Evolutionary conservation across 1,140 invertebrate species (phyloP).

Genomic region (Aphaenogaster rudis): DNA sequence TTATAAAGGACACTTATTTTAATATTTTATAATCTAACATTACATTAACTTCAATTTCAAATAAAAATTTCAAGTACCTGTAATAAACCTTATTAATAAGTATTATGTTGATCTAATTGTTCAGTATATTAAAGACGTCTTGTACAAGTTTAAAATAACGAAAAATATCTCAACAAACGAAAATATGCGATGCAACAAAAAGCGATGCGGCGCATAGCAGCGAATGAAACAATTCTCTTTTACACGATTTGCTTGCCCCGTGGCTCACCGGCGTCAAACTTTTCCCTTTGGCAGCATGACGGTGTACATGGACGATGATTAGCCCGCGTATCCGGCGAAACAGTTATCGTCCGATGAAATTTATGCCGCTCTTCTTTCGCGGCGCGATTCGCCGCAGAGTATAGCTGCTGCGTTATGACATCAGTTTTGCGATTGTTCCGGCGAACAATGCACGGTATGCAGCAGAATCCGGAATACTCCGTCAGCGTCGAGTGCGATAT

Average conservation of each 20-base stretch:
- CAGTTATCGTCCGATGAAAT: slow-evolving; percentile 59
- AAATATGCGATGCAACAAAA: slow-evolving; percentile 8
- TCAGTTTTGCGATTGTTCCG: slow-evolving; percentile 62
- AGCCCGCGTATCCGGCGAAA: slow-evolving; percentile 28
- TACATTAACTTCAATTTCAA: neutral
- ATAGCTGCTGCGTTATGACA: slow-evolving; percentile 46
- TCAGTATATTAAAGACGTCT: neutral
- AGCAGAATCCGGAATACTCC: slow-evolving; percentile 52
- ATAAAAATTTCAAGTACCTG: neutral
- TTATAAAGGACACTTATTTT: neutral
- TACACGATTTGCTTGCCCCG: slow-evolving; percentile 37
- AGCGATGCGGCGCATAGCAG: neutral
- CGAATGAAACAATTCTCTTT: slow-evolving; percentile 46
- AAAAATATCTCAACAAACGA: slow-evolving; percentile 8
- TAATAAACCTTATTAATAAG: neutral
- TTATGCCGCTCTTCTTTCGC: slow-evolving; percentile 57
- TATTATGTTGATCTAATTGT: neutral
- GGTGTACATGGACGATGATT: slow-evolving; percentile 54
- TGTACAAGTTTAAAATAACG: slow-evolving; percentile 8
- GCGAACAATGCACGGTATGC: slow-evolving; percentile 59
- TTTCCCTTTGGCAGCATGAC: slow-evolving; percentile 38
- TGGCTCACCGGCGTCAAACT: slow-evolving; percentile 39
- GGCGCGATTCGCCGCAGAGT: slow-evolving; percentile 22
- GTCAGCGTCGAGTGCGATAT: slow-evolving; percentile 58
- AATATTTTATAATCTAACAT: neutral